Evolutionary conservation across 2,113 vertebrate species (phyloP), one percentile per base, ranked within the genome.

Genomic region (Scortum barcoo): DNA sequence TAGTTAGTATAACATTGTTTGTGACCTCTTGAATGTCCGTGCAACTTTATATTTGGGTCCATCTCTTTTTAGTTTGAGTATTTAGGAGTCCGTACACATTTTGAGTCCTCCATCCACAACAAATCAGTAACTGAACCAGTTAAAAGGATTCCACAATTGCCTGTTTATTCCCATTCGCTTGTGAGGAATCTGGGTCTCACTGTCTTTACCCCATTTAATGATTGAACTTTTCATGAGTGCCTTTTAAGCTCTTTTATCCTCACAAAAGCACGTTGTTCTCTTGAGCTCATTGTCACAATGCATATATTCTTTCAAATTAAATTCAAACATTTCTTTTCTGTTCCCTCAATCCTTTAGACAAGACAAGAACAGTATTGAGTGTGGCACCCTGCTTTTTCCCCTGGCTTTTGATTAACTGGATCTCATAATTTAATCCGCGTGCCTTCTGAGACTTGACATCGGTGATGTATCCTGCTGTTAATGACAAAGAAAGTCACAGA

Each of bases 401-500:
- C 2, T 65, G n/a, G 11, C 28, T 28, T 57, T 17, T n/a, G 50
- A 78, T 58, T 60, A 63, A 48, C 5, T 56, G 19, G 61, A 30
- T 44, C 14, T 17, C 36, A 71, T 68, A 2, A 54, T 6, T 81
- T 48, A 4, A 24, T 58, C 24, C 1, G 58, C 24, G 51, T 2
- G 11, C 57, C 53, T 57, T 24, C 10, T 40, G n/a, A 72, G 67
- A 48, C 57, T 33, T 24, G 40, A 80, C 74, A 48, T 58, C 79
- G 36, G 20, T 42, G 42, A 61, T 22, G 36, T 56, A 1, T 28
- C 73, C 19, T 14, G 56, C 48, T 76, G 70, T 50, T 77, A 80
- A 54, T 58, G 42, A 85, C 73, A 75, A 26, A 76, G 62, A 50
- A 78, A 78, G 62, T 81, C 76, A 65, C 60, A n/a, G 7, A 44